Evolutionary conservation across 2,113 vertebrate species (phyloP), one percentile per base, ranked within the genome.

Genomic region (Coracopsis vasa): DNA sequence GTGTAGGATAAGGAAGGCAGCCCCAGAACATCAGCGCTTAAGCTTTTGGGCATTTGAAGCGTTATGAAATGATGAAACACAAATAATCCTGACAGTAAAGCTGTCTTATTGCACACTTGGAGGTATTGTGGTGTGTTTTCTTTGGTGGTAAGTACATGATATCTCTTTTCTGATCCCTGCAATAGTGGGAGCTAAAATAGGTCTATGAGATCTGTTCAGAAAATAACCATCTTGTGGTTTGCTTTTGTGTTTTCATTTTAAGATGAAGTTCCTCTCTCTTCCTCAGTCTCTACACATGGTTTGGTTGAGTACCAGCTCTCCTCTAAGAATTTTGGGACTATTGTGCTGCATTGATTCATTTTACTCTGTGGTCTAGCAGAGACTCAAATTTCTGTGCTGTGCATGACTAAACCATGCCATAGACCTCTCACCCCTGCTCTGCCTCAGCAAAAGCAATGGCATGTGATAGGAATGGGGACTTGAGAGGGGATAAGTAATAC

Each of bases 341-440:
- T 7, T 35, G 10, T 13, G 2, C 25, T 13, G 56, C 3, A 1
- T 8, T 13, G 18, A 33, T 39, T 67, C 6, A 2, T 17, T 61
- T 35, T 45, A 50, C 35, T 41, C 70, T 7, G 10, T 2, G 1
- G 11, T 7, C 29, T 37, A 48, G 39, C 48, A 8, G 11, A 12
- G 31, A 2, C 31, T 16, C 33, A 2, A 31, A 11, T 25, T 47
- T n/a, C 21, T 35, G 44, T 47, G 28, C 74, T 1, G 0, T 12
- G 66, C 4, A 0, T 5, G n/a, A 6, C n/a, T 23, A 6, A 25
- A 39, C 2, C 13, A 20, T 4, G 33, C 31, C 17, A 3, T 6
- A 7, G 74, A 29, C 20, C 31, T n/a, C 29, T 60, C 16, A 4
- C 7, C n/a, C 16, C 64, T 29, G 39, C 62, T 67, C 21, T 25